These are phyloP conservation scores for Neodiprion lecontei DNA, from an alignment of 1,140 invertebrate genomes.

Conservation along the genomic window DNA sequence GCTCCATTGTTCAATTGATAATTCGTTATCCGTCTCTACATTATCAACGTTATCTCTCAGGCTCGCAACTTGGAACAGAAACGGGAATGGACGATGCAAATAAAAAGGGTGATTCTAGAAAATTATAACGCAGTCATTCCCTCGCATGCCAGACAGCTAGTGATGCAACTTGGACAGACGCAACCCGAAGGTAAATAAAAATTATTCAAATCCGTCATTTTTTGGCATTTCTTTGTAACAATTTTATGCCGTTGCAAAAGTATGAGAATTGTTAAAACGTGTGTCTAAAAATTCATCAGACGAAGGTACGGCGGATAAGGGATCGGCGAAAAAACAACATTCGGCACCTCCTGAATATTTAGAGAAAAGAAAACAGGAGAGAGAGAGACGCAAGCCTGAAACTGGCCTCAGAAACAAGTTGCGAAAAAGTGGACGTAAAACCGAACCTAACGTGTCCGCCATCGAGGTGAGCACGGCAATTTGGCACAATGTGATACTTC, in stretches of 20 bases:
- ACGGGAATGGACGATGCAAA: constrained; percentile 89
- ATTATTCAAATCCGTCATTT: constrained; percentile 39
- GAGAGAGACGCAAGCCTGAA: constrained; percentile 74
- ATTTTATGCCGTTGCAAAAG: constrained; percentile 59
- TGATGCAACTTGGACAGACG: constrained; percentile 90
- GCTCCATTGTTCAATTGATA: not conserved
- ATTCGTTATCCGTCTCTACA: not conserved
- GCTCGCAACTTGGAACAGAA: constrained; percentile 90
- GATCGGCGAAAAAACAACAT: constrained; percentile 73
- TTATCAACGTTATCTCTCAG: constrained; percentile 45
- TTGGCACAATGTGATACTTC: not conserved
- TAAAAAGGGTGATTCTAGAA: constrained; percentile 92
- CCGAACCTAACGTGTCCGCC: constrained; percentile 47
- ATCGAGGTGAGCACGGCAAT: constrained; percentile 49
- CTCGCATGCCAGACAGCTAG: constrained; percentile 88
- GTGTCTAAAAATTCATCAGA: constrained; percentile 26
- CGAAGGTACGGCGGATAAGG: constrained; percentile 54
- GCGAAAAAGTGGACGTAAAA: constrained; percentile 58
- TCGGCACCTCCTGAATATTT: constrained; percentile 87
- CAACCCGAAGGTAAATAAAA: constrained; percentile 67
- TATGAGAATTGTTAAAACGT: constrained; percentile 37
- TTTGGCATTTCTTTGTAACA: constrained; percentile 61
- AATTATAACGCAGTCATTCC: constrained; percentile 95
- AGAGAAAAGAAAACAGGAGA: constrained; percentile 78
- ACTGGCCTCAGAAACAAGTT: constrained; percentile 67